A percentile compares a stretch with the other conserved stretches of the same genome.
phyloP scores from a whole-genome alignment of 2,113 vertebrate genomes.

The Rutilus rutilus region DNA sequence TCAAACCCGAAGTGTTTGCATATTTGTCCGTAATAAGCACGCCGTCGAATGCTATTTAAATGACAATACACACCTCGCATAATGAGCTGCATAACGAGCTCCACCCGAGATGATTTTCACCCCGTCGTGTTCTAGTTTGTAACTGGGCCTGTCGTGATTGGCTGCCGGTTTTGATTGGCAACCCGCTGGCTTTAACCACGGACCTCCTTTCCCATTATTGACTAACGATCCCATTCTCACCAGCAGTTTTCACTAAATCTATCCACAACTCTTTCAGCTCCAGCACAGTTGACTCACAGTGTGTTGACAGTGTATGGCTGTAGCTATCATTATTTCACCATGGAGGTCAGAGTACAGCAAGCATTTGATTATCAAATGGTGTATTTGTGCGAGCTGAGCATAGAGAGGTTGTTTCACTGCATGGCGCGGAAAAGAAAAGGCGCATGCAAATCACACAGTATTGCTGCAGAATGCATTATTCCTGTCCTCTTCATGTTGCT shows the following conservation, averaged over 20 bases:
- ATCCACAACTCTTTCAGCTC: conserved; percentile 10
- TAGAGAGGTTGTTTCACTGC: conserved; percentile 14
- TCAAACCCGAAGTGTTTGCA: background rate
- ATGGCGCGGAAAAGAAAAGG: conserved; percentile 3
- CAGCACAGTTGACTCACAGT: conserved; percentile 19
- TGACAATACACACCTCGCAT: conserved; percentile 14
- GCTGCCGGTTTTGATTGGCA: conserved; percentile 10
- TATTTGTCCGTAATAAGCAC: background rate
- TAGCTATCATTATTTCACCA: conserved; percentile 39
- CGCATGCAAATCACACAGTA: conserved; percentile 65
- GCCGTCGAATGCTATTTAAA: conserved; percentile 6
- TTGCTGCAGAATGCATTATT: conserved; percentile 73
- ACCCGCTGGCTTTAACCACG: conserved; percentile 10
- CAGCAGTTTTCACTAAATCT: conserved; percentile 2
- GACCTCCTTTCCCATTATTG: conserved; percentile 16
- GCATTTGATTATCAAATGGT: conserved; percentile 47
- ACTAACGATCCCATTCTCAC: conserved; percentile 18
- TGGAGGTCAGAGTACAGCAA: conserved; percentile 47
- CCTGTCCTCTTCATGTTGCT: conserved; percentile 77
- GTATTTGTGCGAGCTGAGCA: background rate
- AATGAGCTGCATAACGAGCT: conserved; percentile 27
- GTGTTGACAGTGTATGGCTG: conserved; percentile 4
- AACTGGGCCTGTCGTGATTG: conserved; percentile 8
- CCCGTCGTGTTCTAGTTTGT: background rate
- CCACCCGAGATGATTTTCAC: conserved; percentile 2